These are phyloP conservation scores for Apis cerana DNA, from an alignment of 1,140 invertebrate genomes.

Conservation along the genomic window DNA sequence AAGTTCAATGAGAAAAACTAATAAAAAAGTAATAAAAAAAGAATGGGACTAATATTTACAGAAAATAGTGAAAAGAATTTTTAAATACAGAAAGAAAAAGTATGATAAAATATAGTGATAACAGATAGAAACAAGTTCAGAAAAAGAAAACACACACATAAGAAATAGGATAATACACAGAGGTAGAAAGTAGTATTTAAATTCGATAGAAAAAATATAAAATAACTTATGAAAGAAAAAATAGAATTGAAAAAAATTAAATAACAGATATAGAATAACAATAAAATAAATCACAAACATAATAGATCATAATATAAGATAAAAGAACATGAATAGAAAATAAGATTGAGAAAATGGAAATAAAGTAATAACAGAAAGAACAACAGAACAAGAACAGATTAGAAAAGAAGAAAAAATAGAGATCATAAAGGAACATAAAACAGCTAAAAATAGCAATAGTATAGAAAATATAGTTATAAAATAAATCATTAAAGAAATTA, in stretches of 20 bases:
- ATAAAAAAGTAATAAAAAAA: not conserved
- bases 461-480: not conserved
- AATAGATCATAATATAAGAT: not conserved
- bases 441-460: not conserved
- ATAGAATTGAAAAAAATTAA: constrained; percentile 4
- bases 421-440: not conserved
- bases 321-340: constrained; percentile 4
- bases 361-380: not conserved
- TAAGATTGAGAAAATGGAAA: not conserved
- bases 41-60: constrained; percentile 10
- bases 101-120: not conserved
- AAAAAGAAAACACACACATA: not conserved
- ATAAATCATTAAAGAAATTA: not conserved
- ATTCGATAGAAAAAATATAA: not conserved
- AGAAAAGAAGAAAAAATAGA: not conserved
- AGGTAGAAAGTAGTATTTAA: not conserved
- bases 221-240: not conserved
- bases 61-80: not conserved
- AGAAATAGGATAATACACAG: not conserved
- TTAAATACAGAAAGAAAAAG: constrained; percentile 11
- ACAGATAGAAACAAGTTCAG: not conserved
- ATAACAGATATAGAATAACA: not conserved
- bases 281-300: not conserved
- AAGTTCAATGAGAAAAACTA: not conserved
- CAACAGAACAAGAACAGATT: not conserved